Percentiles rank a stretch among this genome's conserved stretches.
Conservation (phyloP, 2,113 vertebrate species). For the Perccottus glenii region DNA sequence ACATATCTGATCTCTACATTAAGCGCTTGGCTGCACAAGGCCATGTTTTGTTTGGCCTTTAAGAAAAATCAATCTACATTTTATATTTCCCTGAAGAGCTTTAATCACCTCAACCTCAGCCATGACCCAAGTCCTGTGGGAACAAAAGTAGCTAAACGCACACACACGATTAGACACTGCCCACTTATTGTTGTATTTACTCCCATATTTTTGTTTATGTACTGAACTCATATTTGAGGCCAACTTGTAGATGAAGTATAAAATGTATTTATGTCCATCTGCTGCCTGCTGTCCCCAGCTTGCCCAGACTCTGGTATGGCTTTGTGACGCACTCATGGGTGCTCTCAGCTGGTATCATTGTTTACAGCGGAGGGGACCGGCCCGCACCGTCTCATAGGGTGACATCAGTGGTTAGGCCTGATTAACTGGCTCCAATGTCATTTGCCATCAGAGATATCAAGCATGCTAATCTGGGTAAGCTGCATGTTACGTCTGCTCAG, state of each 20-base stretch:
- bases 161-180: no score
- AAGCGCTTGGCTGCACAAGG: no score
- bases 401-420: conserved; percentile 53
- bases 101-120: no score
- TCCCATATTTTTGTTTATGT: no score
- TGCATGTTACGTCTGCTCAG: neutral
- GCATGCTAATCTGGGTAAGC: conserved; percentile 33
- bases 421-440: conserved; percentile 60
- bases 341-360: conserved; percentile 47
- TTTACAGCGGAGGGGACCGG: conserved; percentile 30
- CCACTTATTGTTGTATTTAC: no score
- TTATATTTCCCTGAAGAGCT: neutral
- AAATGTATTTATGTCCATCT: conserved; percentile 71
- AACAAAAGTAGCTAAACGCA: no score
- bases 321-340: conserved; percentile 38
- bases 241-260: conserved; percentile 18
- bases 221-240: no score
- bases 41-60: no score
- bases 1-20: no score
- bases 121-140: no score
- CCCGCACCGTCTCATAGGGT: conserved; percentile 24
- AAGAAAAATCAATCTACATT: neutral
- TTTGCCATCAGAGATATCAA: conserved; percentile 46
- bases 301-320: conserved; percentile 13
- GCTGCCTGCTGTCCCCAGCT: conserved; percentile 48